Conservation (phyloP, 2,797 vertebrate genomes). For the Manis crassicaudata region DNA sequence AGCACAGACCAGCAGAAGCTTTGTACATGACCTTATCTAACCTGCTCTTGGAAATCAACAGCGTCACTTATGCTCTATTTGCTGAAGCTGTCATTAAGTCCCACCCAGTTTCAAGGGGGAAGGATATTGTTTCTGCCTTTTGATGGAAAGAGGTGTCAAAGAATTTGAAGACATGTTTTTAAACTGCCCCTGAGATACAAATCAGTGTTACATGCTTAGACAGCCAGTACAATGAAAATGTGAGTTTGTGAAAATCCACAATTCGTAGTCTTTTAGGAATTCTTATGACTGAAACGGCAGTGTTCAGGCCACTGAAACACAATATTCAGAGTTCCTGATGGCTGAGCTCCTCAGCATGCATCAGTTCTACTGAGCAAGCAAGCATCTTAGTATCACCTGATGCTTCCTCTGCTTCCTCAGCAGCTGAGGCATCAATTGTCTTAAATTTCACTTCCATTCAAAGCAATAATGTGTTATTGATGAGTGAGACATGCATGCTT, state of each 20-base stretch:
- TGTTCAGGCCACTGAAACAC: conserved; percentile 44
- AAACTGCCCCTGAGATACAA: background rate
- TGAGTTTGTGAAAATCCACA: background rate
- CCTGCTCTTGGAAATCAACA: background rate
- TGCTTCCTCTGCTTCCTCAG: conserved; percentile 55
- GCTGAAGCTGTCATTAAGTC: background rate
- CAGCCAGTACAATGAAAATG: background rate
- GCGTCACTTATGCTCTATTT: background rate
- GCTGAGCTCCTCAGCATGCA: background rate
- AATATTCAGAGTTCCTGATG: conserved; percentile 23
- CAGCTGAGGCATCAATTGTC: conserved; percentile 68
- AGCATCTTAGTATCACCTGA: conserved; percentile 10
- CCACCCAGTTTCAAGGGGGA: background rate
- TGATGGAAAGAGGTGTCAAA: background rate
- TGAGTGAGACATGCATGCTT: conserved; percentile 60
- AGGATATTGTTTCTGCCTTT: background rate
- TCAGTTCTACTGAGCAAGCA: conserved; percentile 5
- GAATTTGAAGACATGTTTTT: background rate
- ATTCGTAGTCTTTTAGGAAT: background rate
- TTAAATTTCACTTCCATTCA: conserved; percentile 68
- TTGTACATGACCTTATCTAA: background rate
- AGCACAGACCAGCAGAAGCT: background rate
- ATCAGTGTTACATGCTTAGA: background rate
- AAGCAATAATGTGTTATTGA: conserved; percentile 74
- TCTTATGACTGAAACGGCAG: conserved; percentile 42